These are phyloP conservation scores for Microctenopoma stevenorrisi DNA, from an alignment of 2,797 vertebrate genomes.

Conservation along the genomic window DNA sequence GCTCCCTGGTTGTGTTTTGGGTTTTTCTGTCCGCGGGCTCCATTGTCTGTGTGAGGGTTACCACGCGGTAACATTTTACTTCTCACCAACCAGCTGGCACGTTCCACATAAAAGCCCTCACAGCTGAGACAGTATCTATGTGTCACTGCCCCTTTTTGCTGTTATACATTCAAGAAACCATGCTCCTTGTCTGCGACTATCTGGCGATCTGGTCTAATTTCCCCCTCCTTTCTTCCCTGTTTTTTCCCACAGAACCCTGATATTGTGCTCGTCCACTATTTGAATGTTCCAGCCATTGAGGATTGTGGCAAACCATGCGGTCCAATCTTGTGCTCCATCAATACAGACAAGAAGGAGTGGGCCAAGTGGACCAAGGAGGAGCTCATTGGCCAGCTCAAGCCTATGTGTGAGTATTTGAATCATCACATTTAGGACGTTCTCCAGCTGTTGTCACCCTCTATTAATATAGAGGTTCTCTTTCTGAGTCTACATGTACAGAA, in stretches of 20 bases:
- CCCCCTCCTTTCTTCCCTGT: not conserved
- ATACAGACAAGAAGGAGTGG: conserved; percentile 99
- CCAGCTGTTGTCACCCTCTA: conserved; percentile 14
- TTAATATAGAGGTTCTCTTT: conserved; percentile 37
- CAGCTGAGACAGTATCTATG: conserved; percentile 39
- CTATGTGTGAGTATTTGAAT: conserved; percentile 95
- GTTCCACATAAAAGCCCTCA: conserved; percentile 51
- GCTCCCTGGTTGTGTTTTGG: conserved; percentile 39
- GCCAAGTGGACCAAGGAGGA: conserved; percentile 99
- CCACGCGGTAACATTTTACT: conserved; percentile 36
- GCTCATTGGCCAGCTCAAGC: conserved; percentile 98
- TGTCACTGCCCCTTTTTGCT: conserved; percentile 35
- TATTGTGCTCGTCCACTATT: conserved; percentile 98
- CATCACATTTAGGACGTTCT: conserved; percentile 12
- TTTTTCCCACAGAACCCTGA: conserved; percentile 91
- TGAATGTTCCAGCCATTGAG: conserved; percentile 99
- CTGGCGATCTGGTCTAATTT: conserved; percentile 30
- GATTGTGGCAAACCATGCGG: conserved; percentile 99
- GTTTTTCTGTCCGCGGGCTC: conserved; percentile 30
- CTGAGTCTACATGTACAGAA: conserved; percentile 23
- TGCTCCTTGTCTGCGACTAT: conserved; percentile 4
- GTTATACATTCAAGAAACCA: conserved; percentile 35
- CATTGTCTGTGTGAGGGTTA: conserved; percentile 36
- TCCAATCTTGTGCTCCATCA: conserved; percentile 98
- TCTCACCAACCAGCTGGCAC: conserved; percentile 52